Conservation (phyloP, 2,888 invertebrate genomes). For the Eilema caniola region DNA sequence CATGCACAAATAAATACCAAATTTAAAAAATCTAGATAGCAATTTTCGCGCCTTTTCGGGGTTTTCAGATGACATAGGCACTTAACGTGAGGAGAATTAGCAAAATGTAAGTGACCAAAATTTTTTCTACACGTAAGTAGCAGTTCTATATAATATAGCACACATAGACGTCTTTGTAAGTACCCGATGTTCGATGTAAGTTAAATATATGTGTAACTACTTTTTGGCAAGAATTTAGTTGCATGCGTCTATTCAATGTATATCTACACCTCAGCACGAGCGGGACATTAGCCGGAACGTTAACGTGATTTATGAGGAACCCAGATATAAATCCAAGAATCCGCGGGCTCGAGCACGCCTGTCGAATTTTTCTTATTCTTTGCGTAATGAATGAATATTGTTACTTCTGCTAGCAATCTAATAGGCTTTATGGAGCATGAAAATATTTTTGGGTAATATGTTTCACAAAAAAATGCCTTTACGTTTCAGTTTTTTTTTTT, state of each 20-base stretch:
- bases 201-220: constrained; percentile 5
- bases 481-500: too few relatives aligned
- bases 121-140: not conserved
- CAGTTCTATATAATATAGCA: not conserved
- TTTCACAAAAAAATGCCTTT: not conserved
- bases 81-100: too few relatives aligned
- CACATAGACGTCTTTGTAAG: not conserved
- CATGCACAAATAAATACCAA: too few relatives aligned
- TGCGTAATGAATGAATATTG: constrained; percentile 53
- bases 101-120: not conserved
- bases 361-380: constrained; percentile 66
- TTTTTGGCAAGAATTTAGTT: constrained; percentile 52
- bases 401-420: constrained; percentile 18
- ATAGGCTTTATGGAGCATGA: not conserved
- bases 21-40: too few relatives aligned
- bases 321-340: constrained; percentile 72
- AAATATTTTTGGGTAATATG: not conserved
- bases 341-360: constrained; percentile 64
- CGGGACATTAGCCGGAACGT: constrained; percentile 74
- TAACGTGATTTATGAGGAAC: constrained; percentile 76
- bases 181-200: constrained; percentile 21
- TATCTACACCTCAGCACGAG: constrained; percentile 64
- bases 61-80: too few relatives aligned
- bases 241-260: constrained; percentile 58
- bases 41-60: too few relatives aligned